Evolutionary conservation across 2,888 invertebrate genomes (phyloP), one percentile per base, ranked within the genome.

Genomic region (Gibbula magus): DNA sequence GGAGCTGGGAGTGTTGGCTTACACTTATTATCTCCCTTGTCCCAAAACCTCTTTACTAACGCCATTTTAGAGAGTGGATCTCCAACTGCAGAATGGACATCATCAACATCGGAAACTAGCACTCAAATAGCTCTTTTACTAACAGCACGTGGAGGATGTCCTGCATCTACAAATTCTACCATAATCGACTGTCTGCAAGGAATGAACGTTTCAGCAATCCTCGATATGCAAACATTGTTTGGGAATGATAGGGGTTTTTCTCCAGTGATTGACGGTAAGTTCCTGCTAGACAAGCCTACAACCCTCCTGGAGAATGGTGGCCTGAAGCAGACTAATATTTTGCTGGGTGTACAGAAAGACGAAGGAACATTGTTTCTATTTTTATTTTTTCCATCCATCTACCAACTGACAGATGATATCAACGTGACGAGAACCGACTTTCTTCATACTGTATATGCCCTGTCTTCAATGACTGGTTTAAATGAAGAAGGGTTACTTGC

Each of bases 311-410:
- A 95, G 84, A 96, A 97, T 87, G 96, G 96, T 4, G 95, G 96
- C 92, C 96, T 97, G 90, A 95, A 96, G 90, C 96, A 97, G 89
- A 96, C 96, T 84, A 97, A 97, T 2, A 74, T 74, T 93, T 96
- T 98, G 81, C 94, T 98, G 89, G 98, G 98, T 82, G 97, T 97
- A 93, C 98, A 98, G 93, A 95, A 96, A 92, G 97, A 98, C 92
- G 98, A 98, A 95, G 97, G 98, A 83, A 97, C 97, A 4, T 2
- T 74, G 3, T 74, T 22, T 25, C 39, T 74, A 2, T 52, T 20
- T 13, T 0, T 0, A 10, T 8, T 52, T 0, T 51, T 74, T 18
- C 45, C 22, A 39, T 22, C 35, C 1, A 35, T 61, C 13, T 61
- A 29, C 25, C 61, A 25, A 22, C 29, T 29, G 4, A 29, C 29